These are phyloP conservation scores for Oreochromis mossambicus DNA, from an alignment of 2,797 vertebrate genomes.

Conservation along the genomic window DNA sequence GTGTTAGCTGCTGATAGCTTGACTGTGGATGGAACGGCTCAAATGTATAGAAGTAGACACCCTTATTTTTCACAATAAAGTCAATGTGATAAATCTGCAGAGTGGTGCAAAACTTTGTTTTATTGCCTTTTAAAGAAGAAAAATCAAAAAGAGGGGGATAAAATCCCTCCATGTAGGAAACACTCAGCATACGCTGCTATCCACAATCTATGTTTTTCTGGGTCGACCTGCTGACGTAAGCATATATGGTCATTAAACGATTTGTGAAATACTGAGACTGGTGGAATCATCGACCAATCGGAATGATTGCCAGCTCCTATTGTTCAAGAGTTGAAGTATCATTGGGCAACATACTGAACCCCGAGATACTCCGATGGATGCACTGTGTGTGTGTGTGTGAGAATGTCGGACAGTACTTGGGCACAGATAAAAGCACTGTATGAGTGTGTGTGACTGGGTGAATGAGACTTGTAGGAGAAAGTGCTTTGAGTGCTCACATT, in stretches of 20 bases:
- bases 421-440: neutral
- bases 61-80: neutral
- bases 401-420: neutral
- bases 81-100: neutral
- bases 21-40: neutral
- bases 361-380: fast-evolving
- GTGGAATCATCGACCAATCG: neutral
- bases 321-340: neutral
- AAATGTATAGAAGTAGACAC: neutral
- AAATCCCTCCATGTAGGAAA: neutral
- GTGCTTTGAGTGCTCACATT: neutral
- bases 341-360: neutral
- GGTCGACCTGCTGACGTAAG: neutral
- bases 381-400: fast-evolving
- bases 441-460: neutral
- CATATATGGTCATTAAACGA: fast-evolving
- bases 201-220: fast-evolving
- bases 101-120: neutral
- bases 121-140: neutral
- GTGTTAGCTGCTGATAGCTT: neutral
- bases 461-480: neutral
- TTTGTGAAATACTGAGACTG: neutral
- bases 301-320: neutral
- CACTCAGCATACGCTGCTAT: neutral
- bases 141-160: neutral